A percentile compares a stretch with the other conserved stretches of the same genome.
These are phyloP conservation scores for Hormaphis cornu DNA, from an alignment of 1,140 invertebrate genomes.

Conservation along the genomic window DNA sequence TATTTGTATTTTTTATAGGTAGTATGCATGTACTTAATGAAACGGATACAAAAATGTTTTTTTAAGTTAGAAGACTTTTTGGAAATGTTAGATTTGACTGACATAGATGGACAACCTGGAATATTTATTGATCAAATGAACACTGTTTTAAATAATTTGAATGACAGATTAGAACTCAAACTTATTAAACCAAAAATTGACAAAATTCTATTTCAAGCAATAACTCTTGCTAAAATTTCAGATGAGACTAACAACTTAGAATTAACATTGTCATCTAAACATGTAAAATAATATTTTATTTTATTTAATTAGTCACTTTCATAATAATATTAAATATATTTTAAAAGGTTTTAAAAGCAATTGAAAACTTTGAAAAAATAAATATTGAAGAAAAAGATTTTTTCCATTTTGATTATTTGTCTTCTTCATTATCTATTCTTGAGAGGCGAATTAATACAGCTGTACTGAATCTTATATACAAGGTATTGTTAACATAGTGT, in stretches of 20 bases:
- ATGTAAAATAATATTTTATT: background rate
- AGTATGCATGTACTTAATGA: background rate
- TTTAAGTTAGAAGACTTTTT: constrained; percentile 12
- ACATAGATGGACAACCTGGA: constrained; percentile 11
- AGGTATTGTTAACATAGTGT: background rate
- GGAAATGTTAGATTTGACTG: background rate
- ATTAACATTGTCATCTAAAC: constrained; percentile 21
- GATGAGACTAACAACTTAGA: constrained; percentile 13
- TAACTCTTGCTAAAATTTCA: constrained; percentile 16
- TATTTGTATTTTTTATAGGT: background rate
- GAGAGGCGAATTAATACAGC: constrained; percentile 6
- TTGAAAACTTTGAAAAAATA: background rate
- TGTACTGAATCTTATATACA: background rate
- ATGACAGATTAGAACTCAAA: background rate
- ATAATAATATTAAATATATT: background rate
- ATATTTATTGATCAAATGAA: constrained; percentile 24
- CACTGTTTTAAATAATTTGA: constrained; percentile 4
- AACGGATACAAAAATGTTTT: constrained; percentile 27
- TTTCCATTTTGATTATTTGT: constrained; percentile 14
- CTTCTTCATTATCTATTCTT: constrained; percentile 21
- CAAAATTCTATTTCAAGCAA: constrained; percentile 26
- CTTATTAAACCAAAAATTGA: constrained; percentile 4
- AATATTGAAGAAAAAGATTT: background rate
- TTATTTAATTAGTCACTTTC: background rate
- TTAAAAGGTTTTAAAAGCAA: constrained; percentile 18